phyloP scores from a whole-genome alignment of 2,797 vertebrate genomes.

The Neoniphon sammara region DNA sequence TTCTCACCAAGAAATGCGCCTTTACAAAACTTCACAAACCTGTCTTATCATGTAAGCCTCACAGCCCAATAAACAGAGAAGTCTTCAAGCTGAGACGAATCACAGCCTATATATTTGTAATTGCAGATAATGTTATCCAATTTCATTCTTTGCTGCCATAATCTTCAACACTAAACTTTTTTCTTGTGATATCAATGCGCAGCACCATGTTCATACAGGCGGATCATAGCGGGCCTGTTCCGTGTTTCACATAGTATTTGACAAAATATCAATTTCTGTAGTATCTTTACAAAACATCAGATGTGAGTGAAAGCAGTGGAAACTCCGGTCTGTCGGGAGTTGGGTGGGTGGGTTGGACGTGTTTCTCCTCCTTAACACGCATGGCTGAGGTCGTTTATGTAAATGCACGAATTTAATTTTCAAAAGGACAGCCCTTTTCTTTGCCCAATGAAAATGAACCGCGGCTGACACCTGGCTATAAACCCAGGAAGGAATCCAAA shows the following conservation, averaged over 20 bases:
- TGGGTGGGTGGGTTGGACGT: conserved; percentile 74
- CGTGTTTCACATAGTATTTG: background rate
- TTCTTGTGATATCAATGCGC: too few species aligned
- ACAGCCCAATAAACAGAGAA: too few species aligned
- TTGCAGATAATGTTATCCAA: too few species aligned
- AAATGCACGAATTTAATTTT: conserved; percentile 86
- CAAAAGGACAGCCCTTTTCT: conserved; percentile 90
- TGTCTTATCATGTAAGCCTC: too few species aligned
- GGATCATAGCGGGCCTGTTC: too few species aligned
- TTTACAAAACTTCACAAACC: too few species aligned
- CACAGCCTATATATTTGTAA: too few species aligned
- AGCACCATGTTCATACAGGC: too few species aligned
- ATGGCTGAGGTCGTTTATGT: conserved; percentile 83
- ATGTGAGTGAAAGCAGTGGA: conserved; percentile 44
- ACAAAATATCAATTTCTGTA: conserved; percentile 17
- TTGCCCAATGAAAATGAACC: conserved; percentile 93
- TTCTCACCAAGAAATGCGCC: too few species aligned
- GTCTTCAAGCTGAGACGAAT: too few species aligned
- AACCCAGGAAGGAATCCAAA: conserved; percentile 87
- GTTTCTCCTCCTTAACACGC: conserved; percentile 77
- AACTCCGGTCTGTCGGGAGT: conserved; percentile 38
- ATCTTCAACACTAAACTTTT: too few species aligned
- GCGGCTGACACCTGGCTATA: conserved; percentile 98
- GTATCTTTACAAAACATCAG: conserved; percentile 15
- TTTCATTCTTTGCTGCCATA: too few species aligned